A percentile compares a stretch with the other conserved stretches of the same genome.
These are phyloP conservation scores for Chaenodraco wilsoni DNA, from an alignment of 2,797 vertebrate species.

Conservation along the genomic window DNA sequence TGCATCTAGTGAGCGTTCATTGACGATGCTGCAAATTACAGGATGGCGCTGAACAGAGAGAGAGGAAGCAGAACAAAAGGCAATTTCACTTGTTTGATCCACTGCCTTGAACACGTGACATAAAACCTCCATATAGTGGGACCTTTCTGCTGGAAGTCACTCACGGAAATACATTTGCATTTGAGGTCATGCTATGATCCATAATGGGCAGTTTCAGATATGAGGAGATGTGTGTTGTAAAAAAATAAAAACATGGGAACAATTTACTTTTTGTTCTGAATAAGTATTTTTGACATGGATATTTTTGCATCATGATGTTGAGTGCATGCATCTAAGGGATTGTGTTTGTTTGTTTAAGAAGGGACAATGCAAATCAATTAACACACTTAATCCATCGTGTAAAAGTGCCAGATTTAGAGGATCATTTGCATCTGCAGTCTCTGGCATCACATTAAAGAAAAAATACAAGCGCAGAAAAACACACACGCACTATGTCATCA, in stretches of 20 bases:
- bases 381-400: too few relatives aligned
- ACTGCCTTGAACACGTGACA: conserved; percentile 46
- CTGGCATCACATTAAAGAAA: too few relatives aligned
- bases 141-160: conserved; percentile 43
- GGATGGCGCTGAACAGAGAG: conserved; percentile 66
- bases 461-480: too few relatives aligned
- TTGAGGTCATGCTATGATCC: conserved; percentile 31
- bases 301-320: background rate
- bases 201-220: conserved; percentile 18
- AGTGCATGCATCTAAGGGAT: background rate
- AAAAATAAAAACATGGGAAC: background rate
- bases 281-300: background rate
- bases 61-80: conserved; percentile 68
- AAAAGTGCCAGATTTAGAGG: too few relatives aligned
- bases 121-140: conserved; percentile 35
- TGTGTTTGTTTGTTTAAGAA: too few relatives aligned
- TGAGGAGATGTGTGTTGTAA: conserved; percentile 5
- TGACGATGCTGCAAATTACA: conserved; percentile 80
- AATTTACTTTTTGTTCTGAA: background rate
- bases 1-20: conserved; percentile 77
- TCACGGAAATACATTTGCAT: conserved; percentile 35
- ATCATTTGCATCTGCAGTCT: too few relatives aligned
- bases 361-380: too few relatives aligned
- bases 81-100: conserved; percentile 70
- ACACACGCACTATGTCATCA: too few relatives aligned